Base-by-base conservation (phyloP, 2,888 invertebrate species). In the Yponomeuta sedellus region DNA sequence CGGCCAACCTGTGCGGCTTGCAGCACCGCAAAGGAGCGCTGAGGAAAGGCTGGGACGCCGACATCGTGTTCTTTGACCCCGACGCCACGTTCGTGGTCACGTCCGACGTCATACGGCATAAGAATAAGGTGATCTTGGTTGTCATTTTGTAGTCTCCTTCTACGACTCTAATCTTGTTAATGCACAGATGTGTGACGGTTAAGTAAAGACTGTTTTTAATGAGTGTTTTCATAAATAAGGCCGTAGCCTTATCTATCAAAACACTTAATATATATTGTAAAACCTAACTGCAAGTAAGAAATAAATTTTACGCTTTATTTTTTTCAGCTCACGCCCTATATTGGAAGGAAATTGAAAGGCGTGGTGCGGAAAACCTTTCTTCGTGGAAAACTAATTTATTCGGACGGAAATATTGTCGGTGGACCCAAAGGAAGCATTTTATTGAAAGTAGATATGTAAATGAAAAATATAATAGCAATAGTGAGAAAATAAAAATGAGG, bases 41-140 rank as follows among this genome's bases (percentile, higher is more conserved):
- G 39, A 84, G 86, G 63, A 85, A 87, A 6, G 94, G 94, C 6
- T 92, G 92, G 65, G 95, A 96, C 74, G 96, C 95, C 0, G 96
- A 96, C 77, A 92, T 96, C 62, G 93, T 95, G 65, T 91, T 95
- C 70, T 95, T 95, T 90, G 92, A 94, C 78, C 94, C 95, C 0
- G 92, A 94, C 4, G 92, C 91, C 62, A 85, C 87, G 34, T 93
- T 94, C 72, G 80, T 80, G 59, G 93, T 95, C 10, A 84, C 87
- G 12, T 76, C 90, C 64, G 90, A 92, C n/a, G 91, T 89, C 34
- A 93, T 95, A 70, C 85, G 92, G n/a, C 93, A 94, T 72, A 93
- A 94, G 71, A 94, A 95, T 78, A 95, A 95, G 92, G 94, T 94
- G 81, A 25, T 11, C n/a, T 56, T n/a, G n/a, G n/a, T 20, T 66